Percentiles rank a stretch among this genome's conserved stretches.
Conservation (phyloP, 2,113 vertebrate species). For the Odocoileus virginianus region DNA sequence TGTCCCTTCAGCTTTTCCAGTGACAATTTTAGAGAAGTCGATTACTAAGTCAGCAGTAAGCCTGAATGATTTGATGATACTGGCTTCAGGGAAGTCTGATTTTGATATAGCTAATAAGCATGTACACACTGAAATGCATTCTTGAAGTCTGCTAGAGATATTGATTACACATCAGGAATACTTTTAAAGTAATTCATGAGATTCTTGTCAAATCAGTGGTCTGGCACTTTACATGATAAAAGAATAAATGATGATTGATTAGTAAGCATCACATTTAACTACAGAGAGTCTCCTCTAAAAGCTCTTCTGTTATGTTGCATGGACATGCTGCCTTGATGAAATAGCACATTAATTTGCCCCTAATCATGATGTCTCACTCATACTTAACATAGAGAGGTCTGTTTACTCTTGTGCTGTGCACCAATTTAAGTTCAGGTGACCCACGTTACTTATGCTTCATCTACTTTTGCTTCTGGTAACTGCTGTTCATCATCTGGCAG, state of each 20-base stretch:
- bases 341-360: not conserved
- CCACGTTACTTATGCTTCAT: not conserved
- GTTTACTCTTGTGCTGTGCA: not conserved
- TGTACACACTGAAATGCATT: not conserved
- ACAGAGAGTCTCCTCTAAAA: not conserved
- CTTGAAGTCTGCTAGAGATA: conserved; percentile 10
- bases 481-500: not conserved
- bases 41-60: conserved; percentile 18
- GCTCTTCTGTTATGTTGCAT: not conserved
- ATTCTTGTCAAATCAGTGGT: not conserved
- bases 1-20: not conserved
- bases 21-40: not conserved
- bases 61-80: conserved; percentile 7
- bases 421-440: not conserved
- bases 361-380: not conserved
- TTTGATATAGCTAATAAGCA: conserved; percentile 17
- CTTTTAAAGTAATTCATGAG: conserved; percentile 27
- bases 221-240: not conserved
- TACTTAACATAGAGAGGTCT: not conserved
- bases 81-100: conserved; percentile 1
- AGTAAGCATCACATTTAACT: conserved; percentile 20
- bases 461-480: not conserved
- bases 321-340: not conserved
- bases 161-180: conserved; percentile 41
- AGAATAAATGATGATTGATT: conserved; percentile 38